Evolutionary conservation across 2,113 vertebrate genomes (phyloP).

Genomic region (Setophaga coronata): DNA sequence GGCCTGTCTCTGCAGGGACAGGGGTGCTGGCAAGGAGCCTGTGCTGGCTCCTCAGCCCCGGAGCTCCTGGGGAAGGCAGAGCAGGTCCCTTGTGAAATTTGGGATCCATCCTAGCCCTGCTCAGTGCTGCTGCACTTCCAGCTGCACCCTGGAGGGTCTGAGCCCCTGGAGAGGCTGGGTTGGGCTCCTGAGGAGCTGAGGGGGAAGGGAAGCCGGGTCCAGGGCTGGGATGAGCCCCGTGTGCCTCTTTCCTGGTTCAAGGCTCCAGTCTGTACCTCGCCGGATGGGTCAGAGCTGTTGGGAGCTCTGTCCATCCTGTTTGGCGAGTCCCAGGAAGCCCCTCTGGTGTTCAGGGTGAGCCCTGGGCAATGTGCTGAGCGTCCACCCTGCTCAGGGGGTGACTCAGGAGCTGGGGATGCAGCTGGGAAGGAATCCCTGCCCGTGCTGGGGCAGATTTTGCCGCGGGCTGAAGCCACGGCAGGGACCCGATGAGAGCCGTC

Average conservation of each 20-base stretch:
- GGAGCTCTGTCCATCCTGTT: neutral
- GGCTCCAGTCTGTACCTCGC: neutral
- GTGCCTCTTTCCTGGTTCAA: neutral
- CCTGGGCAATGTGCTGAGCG: neutral
- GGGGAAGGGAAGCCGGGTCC: neutral
- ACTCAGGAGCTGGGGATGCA: neutral
- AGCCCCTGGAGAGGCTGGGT: neutral
- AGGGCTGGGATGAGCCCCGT: fast-evolving
- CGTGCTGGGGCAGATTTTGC: neutral
- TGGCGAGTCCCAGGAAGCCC: neutral
- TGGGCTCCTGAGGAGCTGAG: neutral
- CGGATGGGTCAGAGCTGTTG: fast-evolving
- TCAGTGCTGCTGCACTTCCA: neutral
- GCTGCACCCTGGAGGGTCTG: fast-evolving
- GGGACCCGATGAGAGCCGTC: neutral
- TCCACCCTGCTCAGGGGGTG: neutral
- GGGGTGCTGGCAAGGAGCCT: neutral
- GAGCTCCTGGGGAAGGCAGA: neutral
- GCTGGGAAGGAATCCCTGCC: neutral
- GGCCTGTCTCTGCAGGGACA: neutral
- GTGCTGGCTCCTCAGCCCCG: fast-evolving
- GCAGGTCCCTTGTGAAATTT: neutral
- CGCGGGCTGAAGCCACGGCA: neutral
- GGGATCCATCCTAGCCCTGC: neutral
- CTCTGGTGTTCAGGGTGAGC: fast-evolving